These are phyloP conservation scores for Galerucella nymphaeae DNA, from an alignment of 2,888 invertebrate genomes.

Conservation along the genomic window DNA sequence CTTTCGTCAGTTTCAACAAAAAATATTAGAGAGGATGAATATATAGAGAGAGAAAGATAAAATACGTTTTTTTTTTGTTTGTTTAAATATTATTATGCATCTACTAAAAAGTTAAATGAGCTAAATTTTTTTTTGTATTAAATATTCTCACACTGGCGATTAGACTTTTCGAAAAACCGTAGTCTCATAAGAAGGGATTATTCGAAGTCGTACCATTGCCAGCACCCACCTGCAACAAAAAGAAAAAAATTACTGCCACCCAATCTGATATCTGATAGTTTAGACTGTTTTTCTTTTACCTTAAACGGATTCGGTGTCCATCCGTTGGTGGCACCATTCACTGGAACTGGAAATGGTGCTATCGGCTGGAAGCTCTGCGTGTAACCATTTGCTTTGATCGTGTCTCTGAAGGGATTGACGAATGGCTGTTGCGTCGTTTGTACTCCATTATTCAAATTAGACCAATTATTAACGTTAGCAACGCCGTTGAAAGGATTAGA, in stretches of 20 bases:
- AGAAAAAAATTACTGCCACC: conserved; percentile 20
- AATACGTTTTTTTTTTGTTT: conserved; percentile 37
- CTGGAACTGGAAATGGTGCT: conserved; percentile 51
- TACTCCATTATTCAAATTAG: conserved; percentile 43
- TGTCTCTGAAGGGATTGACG: conserved; percentile 59
- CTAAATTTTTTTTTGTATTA: conserved; percentile 35
- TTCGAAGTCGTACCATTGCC: conserved; percentile 65
- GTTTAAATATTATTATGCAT: conserved; percentile 35
- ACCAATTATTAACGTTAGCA: conserved; percentile 31
- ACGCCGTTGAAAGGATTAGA: conserved; percentile 52
- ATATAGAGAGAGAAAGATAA: conserved; percentile 50
- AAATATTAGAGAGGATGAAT: conserved; percentile 46
- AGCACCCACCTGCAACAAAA: conserved; percentile 61
- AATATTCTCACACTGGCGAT: conserved; percentile 44
- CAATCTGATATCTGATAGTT: background rate
- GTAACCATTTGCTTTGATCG: conserved; percentile 52
- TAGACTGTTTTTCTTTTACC: conserved; percentile 49
- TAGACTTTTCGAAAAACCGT: conserved; percentile 24
- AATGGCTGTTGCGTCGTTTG: conserved; percentile 47
- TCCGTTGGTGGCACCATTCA: conserved; percentile 43
- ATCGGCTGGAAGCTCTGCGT: conserved; percentile 54
- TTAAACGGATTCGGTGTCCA: conserved; percentile 63
- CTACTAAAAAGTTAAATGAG: conserved; percentile 45
- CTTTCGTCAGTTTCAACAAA: conserved; percentile 15
- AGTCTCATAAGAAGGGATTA: conserved; percentile 71